Base-by-base conservation (phyloP, 2,888 invertebrate genomes). In the Psococerastis gibbosa region DNA sequence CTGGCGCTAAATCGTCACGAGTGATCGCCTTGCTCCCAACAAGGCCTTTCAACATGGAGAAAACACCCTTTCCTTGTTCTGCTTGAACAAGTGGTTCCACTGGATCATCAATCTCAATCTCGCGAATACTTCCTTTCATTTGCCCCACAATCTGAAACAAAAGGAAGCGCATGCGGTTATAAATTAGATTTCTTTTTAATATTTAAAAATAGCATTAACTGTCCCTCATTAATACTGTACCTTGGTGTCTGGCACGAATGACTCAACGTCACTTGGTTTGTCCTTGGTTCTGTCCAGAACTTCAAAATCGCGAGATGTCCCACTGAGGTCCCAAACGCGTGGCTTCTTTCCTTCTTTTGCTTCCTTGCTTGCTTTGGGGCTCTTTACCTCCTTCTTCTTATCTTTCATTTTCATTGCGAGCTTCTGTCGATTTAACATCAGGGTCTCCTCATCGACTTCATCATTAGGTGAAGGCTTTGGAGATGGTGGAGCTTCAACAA, bases 11-110 rank as follows among this genome's bases (percentile, higher is more conserved):
- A 50, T 84, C 80, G 32, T 78, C 77, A 2, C 69, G 67, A 0
- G 80, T 75, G 45, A 99, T 65, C 33, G 81, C 83, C 62, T 95
- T 95, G 2, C 80, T 78, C 0, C 87, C 85, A n/a, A 89, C 88
- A 46, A 89, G 67, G 16, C 82, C 78, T 66, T 78, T 82, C 58
- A 97, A 85, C 56, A 89, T 73, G 27, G 81, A 80, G 57, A 92
- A 84, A 70, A 92, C 73, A 50, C 81, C 78, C 35, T 57, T 52
- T 47, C 63, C 65, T 53, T 65, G 64, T 17, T 35, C 50, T 22
- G 49, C 49, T 23, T 50, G 48, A 43, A 51, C 45, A 43, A 47
- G 49, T 32, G 56, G 55, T 44, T 56, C 52, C 23, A 57, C 53
- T 1, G 64, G 59, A 22, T 64, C 60, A 35, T 83, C 81, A 44